These are phyloP conservation scores for Morbakka virulenta DNA, from an alignment of 30 jellyfish, hydroid and myxozoan genomes.

Conservation along the genomic window DNA sequence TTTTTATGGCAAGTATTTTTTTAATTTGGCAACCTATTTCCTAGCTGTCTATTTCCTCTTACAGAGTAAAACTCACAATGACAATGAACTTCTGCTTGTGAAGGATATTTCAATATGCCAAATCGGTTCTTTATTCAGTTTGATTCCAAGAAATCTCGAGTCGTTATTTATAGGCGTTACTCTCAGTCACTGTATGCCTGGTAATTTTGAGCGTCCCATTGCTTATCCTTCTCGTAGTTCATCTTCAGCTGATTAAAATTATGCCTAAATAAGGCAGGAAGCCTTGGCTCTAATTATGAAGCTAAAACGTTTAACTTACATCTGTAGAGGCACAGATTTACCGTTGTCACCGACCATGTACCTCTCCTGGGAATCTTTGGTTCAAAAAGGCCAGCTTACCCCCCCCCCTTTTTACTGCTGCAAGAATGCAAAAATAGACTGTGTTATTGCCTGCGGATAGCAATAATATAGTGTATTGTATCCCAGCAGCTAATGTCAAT, in stretches of 20 bases:
- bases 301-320: not conserved
- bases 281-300: not conserved
- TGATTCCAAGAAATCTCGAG: not conserved
- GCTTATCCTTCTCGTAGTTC: not conserved
- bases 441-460: not conserved
- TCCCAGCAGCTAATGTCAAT: not conserved
- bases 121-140: not conserved
- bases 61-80: not conserved
- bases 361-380: not conserved
- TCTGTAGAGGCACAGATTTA: not conserved
- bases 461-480: not conserved
- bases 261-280: not conserved
- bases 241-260: not conserved
- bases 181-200: not conserved
- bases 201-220: not conserved
- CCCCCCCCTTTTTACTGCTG: no score
- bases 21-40: not conserved
- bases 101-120: not conserved
- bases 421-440: no score
- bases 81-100: not conserved
- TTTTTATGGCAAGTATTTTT: no score
- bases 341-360: not conserved
- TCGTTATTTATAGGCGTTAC: not conserved
- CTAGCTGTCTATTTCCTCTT: not conserved
- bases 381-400: not conserved